Conservation (phyloP, 2,797 vertebrate genomes). For the Acanthiza pusilla region DNA sequence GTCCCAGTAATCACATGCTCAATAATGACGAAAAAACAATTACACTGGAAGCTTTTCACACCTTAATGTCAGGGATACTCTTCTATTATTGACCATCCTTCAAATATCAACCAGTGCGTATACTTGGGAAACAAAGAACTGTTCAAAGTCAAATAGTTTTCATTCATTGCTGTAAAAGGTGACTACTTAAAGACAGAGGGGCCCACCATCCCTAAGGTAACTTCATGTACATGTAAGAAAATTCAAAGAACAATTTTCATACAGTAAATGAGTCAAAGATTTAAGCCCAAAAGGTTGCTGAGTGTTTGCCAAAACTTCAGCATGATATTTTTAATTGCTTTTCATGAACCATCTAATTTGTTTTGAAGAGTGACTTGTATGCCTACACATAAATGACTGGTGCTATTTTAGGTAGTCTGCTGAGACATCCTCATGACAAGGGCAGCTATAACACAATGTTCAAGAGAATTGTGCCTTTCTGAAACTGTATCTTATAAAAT, state of each 20-base stretch:
- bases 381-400: conserved; percentile 6
- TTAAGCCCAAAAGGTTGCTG: not conserved
- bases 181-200: not conserved
- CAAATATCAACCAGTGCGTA: not conserved
- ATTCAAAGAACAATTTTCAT: not conserved
- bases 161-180: not conserved
- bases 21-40: not conserved
- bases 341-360: conserved; percentile 1
- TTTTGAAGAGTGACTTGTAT: conserved; percentile 7
- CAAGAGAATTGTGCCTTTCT: not conserved
- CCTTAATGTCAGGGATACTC: not conserved
- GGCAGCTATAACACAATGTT: not conserved
- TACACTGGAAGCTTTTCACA: not conserved
- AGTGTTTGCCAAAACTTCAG: conserved; percentile 2
- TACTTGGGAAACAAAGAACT: not conserved
- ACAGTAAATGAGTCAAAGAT: not conserved
- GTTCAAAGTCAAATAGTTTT: not conserved
- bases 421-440: conserved; percentile 29
- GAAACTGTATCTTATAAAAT: not conserved
- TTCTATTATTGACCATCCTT: not conserved
- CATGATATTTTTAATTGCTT: conserved; percentile 32
- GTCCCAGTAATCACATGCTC: not conserved
- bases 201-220: not conserved
- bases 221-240: not conserved
- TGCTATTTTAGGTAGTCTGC: conserved; percentile 29